Base-by-base conservation (phyloP, 2,888 invertebrate genomes). In the Busseola fusca region DNA sequence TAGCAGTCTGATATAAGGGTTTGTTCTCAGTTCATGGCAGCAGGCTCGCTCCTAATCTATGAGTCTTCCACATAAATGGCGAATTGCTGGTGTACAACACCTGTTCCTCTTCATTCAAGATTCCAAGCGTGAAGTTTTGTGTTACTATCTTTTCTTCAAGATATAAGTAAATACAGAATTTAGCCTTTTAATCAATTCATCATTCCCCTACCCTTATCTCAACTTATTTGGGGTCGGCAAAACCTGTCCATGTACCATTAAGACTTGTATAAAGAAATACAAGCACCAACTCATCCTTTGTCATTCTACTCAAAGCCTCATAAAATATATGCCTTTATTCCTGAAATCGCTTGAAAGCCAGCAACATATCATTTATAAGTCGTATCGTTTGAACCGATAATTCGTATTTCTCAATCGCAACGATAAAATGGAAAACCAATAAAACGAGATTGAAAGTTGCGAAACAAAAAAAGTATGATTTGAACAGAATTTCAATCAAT, bases 391-490 rank as follows among this genome's bases (percentile, higher is more conserved):
- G 48, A 37, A 69, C 50, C 74, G 64, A 64, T 79, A 86, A 84
- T 87, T 86, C 72, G 69, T 82, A 91, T 93, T 92, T 91, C 91
- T 84, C 91, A 92, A 93, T 87, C 86, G 81, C 76, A 73, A 59
- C 78, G 69, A 84, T 83, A 81, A 86, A 87, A 83, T 79, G 63
- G 80, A 89, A 91, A 92, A 90, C 84, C 89, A 90, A 93, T 93
- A 94, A 93, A 89, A 87, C 78, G 77, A 87, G 14, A 93, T 92
- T 89, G 87, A 90, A 91, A 90, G 89, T 95, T 94, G 88, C 87
- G 91, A 91, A 94, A 93, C 90, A 85, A 86, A 84, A 87, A 76
- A 84, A 86, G 91, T 93, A 93, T 89, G 91, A 91, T 92, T 94
- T 89, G 84, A 80, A 76, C 80, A 78, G 86, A 88, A 90, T 91